Base-by-base conservation (phyloP, 2,113 vertebrate species). In the Lycaon pictus region DNA sequence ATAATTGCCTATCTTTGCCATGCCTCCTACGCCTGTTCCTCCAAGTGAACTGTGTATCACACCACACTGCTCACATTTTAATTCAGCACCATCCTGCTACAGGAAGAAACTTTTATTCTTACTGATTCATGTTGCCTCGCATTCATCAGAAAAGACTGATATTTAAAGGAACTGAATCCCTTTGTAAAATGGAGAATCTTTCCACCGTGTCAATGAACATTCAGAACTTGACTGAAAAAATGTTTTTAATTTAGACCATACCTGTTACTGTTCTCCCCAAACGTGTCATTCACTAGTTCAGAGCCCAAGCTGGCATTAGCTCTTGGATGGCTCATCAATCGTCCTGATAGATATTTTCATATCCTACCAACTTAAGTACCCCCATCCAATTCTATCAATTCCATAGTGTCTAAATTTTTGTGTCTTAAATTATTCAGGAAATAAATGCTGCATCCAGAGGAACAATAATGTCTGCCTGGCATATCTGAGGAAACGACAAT, bases 351-450 rank as follows among this genome's bases (percentile, higher is more conserved):
- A n/a, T 82, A 77, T 84, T 84, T 97, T 96, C 58, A 90, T 72
- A 92, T 83, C 56, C 82, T 95, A 20, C 65, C 25, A 93, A n/a
- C 71, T 69, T 62, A 87, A 80, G 35, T 72, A 56, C 37, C 48
- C 48, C 9, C 32, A 53, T 20, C 23, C 11, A 93, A 72, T 72
- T 86, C 29, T 89, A 55, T 96, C 65, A 74, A 2, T 95, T 95
- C 32, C 29, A 63, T 4, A 51, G 19, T 92, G 19, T 93, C 82
- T 96, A 58, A 88, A 63, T 89, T 85, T 63, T 85, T 67, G 37
- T 76, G 55, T 69, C 27, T 71, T 95, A 91, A 93, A 58, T 85
- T 86, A 95, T 83, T 89, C 35, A 93, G 82, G 79, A 91, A 92
- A 95, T 86, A 95, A 95, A 74, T 69, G 48, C n/a, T 58, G 17